Conservation (phyloP, 2,113 vertebrate species). For the Chunga burmeisteri region DNA sequence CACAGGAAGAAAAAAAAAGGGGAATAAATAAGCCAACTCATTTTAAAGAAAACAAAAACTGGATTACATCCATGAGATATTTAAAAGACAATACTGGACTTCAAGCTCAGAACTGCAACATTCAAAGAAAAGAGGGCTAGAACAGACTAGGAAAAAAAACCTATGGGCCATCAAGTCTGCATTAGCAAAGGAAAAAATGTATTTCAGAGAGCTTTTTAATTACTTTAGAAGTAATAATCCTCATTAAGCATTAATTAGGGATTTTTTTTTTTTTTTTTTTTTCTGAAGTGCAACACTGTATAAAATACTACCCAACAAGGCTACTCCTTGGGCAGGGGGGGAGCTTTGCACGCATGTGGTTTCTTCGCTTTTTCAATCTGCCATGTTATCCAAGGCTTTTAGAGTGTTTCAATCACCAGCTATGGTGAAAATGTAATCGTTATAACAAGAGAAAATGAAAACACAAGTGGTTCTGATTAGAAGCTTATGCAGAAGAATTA, state of each 20-base stretch:
- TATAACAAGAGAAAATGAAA: background rate
- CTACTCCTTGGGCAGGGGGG: background rate
- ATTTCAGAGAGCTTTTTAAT: background rate
- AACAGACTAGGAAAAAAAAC: background rate
- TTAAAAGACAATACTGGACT: background rate
- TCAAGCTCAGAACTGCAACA: background rate
- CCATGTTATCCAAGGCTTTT: background rate
- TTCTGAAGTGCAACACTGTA: background rate
- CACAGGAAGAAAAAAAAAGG: background rate
- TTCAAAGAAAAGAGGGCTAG: background rate
- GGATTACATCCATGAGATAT: background rate
- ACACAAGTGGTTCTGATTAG: background rate
- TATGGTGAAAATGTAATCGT: background rate
- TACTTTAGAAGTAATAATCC: constrained; percentile 36
- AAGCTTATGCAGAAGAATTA: background rate
- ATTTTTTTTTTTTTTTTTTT: no score
- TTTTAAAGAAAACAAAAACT: constrained; percentile 29
- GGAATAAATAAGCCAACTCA: background rate
- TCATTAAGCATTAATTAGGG: constrained; percentile 25
- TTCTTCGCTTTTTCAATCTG: background rate
- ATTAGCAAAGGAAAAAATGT: background rate
- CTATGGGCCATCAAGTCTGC: background rate
- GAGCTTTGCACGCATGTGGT: background rate
- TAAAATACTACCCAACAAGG: background rate
- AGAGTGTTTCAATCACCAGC: background rate